These are phyloP conservation scores for Turritopsis rubra DNA, from an alignment of 30 jellyfish, hydroid and myxozoan species.

Conservation along the genomic window DNA sequence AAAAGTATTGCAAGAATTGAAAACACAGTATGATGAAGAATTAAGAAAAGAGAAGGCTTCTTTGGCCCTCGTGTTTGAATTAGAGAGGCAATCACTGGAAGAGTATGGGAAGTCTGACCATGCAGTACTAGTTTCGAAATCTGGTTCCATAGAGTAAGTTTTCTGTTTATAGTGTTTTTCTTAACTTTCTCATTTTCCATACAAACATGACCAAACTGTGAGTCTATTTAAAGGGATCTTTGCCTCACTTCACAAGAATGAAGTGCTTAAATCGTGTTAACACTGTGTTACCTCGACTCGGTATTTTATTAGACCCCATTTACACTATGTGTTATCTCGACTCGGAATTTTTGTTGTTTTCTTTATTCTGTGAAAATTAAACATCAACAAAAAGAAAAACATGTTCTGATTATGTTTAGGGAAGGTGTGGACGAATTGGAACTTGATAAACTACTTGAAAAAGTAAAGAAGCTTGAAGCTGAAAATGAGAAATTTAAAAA, in stretches of 20 bases:
- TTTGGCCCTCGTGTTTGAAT: constrained; percentile 36
- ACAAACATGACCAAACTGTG: too few relatives aligned
- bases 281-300: too few relatives aligned
- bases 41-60: constrained; percentile 49
- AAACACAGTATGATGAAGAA: constrained; percentile 30
- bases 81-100: constrained; percentile 44
- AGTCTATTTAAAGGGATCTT: too few relatives aligned
- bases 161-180: not conserved
- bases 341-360: too few relatives aligned
- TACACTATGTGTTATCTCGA: too few relatives aligned
- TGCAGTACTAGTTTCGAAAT: constrained; percentile 8
- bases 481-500: constrained; percentile 34
- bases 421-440: constrained; percentile 91
- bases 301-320: too few relatives aligned
- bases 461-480: constrained; percentile 54
- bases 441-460: constrained; percentile 63
- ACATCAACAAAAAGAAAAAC: too few relatives aligned
- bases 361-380: not conserved
- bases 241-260: too few relatives aligned
- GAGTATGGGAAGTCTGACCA: constrained; percentile 38
- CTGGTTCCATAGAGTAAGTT: constrained; percentile 37
- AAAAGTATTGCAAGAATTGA: constrained; percentile 33
- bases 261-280: too few relatives aligned
- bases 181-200: too few relatives aligned
- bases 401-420: constrained; percentile 14